phyloP scores from a whole-genome alignment of 53 echinoderm and acorn worm species.

The Paelopatides confundens region DNA sequence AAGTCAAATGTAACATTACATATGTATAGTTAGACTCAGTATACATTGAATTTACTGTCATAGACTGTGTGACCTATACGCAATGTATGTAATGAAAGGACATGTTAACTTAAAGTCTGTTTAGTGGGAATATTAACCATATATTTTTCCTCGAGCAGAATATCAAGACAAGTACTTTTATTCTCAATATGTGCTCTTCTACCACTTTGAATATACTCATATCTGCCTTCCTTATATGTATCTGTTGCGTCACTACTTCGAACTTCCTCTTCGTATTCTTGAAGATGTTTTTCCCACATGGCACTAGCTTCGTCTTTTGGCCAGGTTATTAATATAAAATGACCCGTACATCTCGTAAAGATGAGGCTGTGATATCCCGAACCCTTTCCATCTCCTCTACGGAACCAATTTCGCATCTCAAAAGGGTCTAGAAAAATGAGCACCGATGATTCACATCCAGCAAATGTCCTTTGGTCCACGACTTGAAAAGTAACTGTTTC shows the following conservation, averaged over 20 bases:
- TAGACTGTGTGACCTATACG: too few relatives aligned
- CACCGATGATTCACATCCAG: slow-evolving; percentile 24
- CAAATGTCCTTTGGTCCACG: slow-evolving; percentile 29
- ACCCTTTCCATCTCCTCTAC: slow-evolving; percentile 19
- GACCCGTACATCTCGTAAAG: slow-evolving; percentile 33
- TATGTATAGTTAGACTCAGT: too few relatives aligned
- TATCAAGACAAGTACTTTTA: neutral
- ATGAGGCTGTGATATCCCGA: slow-evolving; percentile 39
- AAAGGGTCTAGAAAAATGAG: slow-evolving; percentile 30
- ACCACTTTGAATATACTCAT: neutral
- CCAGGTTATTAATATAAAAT: slow-evolving; percentile 25
- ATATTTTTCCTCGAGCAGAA: neutral
- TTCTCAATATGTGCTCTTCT: neutral
- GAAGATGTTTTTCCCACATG: slow-evolving; percentile 17
- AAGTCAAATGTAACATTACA: too few relatives aligned
- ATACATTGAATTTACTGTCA: too few relatives aligned
- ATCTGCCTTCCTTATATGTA: slow-evolving; percentile 3
- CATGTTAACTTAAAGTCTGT: too few relatives aligned
- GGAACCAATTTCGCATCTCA: slow-evolving; percentile 28
- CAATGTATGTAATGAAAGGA: too few relatives aligned
- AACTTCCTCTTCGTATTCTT: slow-evolving; percentile 11
- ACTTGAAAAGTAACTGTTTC: neutral
- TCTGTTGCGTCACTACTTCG: neutral
- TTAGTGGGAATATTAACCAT: neutral
- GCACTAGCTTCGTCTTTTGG: neutral